Percentiles rank a stretch among this genome's conserved stretches.
Evolutionary conservation across 2,888 invertebrate genomes (phyloP).

Genomic region (Latheticus oryzae): DNA sequence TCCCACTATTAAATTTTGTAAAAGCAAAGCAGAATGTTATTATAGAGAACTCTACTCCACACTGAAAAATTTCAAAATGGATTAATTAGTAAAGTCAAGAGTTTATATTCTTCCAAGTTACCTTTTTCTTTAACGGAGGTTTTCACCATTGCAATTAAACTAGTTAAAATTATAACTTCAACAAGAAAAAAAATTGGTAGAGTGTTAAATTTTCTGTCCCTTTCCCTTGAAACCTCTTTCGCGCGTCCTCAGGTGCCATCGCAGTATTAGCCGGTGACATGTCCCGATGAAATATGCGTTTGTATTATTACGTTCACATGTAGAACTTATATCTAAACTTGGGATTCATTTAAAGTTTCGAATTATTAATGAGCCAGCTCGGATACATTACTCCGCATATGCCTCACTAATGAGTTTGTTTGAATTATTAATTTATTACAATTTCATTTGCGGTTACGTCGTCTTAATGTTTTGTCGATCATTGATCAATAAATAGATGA

Average conservation of each 20-base stretch:
- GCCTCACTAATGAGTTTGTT: slow-evolving; percentile 63
- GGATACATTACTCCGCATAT: slow-evolving; percentile 60
- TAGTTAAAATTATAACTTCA: too few species aligned
- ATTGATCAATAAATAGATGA: slow-evolving; percentile 1
- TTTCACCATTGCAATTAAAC: too few species aligned
- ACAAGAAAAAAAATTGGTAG: too few species aligned
- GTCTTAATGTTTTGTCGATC: slow-evolving; percentile 15
- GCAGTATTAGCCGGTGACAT: slow-evolving; percentile 50
- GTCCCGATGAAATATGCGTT: slow-evolving; percentile 56
- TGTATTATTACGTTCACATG: slow-evolving; percentile 61
- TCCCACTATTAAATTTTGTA: too few species aligned
- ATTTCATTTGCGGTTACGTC: slow-evolving; percentile 56
- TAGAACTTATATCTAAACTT: slow-evolving; percentile 62
- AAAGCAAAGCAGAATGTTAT: too few species aligned
- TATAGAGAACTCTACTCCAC: too few species aligned
- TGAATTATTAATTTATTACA: slow-evolving; percentile 64
- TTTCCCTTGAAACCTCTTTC: too few species aligned
- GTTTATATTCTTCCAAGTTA: too few species aligned
- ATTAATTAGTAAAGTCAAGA: too few species aligned
- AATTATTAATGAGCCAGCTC: slow-evolving; percentile 64
- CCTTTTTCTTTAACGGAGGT: too few species aligned
- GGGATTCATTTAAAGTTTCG: slow-evolving; percentile 63
- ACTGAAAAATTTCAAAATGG: too few species aligned
- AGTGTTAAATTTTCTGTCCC: too few species aligned
- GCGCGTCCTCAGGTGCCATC: slow-evolving; percentile 48